These are phyloP conservation scores for Quadroppia sp. DNA, from an alignment of 2,888 invertebrate genomes.

Conservation along the genomic window DNA sequence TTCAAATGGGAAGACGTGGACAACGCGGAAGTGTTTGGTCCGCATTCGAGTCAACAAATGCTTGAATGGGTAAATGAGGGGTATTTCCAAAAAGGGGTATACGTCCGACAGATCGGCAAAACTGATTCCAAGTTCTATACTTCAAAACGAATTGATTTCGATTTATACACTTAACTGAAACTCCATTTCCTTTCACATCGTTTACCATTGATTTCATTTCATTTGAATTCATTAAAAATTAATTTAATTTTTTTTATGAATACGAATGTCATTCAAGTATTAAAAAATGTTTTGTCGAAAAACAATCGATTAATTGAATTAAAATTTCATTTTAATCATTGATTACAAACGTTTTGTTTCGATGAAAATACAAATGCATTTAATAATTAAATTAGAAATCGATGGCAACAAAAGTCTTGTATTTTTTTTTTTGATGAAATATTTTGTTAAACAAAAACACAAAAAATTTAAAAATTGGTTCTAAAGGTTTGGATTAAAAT, in stretches of 20 bases:
- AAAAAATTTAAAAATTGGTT: background rate
- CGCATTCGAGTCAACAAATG: constrained; percentile 81
- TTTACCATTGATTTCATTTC: no score
- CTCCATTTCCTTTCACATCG: no score
- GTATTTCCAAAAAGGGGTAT: constrained; percentile 71
- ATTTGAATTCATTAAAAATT: no score
- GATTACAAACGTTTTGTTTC: background rate
- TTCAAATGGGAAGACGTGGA: constrained; percentile 79
- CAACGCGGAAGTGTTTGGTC: constrained; percentile 72
- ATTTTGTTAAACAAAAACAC: background rate
- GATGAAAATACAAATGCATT: constrained; percentile 30
- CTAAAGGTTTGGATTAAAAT: background rate
- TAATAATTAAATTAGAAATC: constrained; percentile 22
- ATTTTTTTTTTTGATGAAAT: constrained; percentile 15
- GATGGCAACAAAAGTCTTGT: background rate
- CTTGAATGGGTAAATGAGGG: constrained; percentile 77
- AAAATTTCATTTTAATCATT: constrained; percentile 17
- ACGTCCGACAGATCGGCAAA: constrained; percentile 74
- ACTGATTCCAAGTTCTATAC: constrained; percentile 72
- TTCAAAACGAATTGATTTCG: constrained; percentile 86
- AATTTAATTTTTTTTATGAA: no score
- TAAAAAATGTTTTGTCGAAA: no score
- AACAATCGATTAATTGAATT: background rate
- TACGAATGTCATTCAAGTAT: no score
- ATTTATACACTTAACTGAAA: constrained; percentile 78